A percentile compares a stretch with the other conserved stretches of the same genome.
Evolutionary conservation across 2,888 invertebrate species (phyloP).

Genomic region (Macaria notata): DNA sequence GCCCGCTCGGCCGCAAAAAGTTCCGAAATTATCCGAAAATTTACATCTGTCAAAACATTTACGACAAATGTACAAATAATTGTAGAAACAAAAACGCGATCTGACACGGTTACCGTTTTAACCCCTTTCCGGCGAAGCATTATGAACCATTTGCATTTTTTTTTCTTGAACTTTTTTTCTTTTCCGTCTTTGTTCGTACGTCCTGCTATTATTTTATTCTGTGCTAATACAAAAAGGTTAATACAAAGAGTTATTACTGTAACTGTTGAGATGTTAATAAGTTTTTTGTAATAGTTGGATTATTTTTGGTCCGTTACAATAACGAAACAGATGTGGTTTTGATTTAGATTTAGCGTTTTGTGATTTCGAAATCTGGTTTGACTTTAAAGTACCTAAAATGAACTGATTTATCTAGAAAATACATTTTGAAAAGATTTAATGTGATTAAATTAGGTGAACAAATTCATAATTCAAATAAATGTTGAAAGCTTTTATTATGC

Average conservation of each 20-base stretch:
- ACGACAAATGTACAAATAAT: constrained; percentile 40
- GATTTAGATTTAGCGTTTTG: neutral
- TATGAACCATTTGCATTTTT: constrained; percentile 57
- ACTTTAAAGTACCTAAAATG: too few species aligned
- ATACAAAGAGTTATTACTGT: constrained; percentile 68
- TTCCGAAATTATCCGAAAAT: constrained; percentile 19
- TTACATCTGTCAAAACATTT: constrained; percentile 33
- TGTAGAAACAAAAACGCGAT: constrained; percentile 40
- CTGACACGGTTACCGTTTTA: constrained; percentile 42
- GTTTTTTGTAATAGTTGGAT: constrained; percentile 56
- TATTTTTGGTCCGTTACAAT: constrained; percentile 44
- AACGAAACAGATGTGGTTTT: constrained; percentile 44
- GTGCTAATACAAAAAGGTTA: constrained; percentile 22
- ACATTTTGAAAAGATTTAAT: too few species aligned
- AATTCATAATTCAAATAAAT: too few species aligned
- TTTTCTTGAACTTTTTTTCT: constrained; percentile 59
- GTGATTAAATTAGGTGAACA: too few species aligned
- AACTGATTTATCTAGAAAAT: too few species aligned
- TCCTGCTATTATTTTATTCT: constrained; percentile 54
- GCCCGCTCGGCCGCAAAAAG: constrained; percentile 11
- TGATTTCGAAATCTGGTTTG: neutral
- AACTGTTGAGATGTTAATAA: constrained; percentile 68
- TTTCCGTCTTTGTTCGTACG: constrained; percentile 54
- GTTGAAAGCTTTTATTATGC: too few species aligned
- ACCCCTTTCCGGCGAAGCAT: constrained; percentile 44